Evolutionary conservation across 2,888 invertebrate genomes (phyloP).

Genomic region (Chrysomela aeneicollis): DNA sequence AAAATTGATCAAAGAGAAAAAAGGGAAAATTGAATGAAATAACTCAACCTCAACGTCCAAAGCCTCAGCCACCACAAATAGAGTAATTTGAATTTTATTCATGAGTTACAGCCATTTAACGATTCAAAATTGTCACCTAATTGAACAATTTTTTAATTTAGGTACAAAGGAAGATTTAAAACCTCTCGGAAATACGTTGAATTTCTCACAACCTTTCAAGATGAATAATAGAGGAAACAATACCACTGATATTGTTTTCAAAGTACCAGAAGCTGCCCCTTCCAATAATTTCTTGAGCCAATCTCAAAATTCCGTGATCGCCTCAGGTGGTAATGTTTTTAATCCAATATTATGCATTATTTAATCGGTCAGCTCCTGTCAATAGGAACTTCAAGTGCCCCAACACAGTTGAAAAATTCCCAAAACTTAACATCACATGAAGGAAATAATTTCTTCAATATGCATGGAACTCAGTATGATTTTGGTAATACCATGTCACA

Average conservation of each 20-base stretch:
- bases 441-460: slow-evolving; percentile 16
- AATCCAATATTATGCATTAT: background rate
- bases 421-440: background rate
- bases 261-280: slow-evolving; percentile 7
- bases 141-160: too few species aligned
- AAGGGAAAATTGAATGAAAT: too few species aligned
- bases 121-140: background rate
- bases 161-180: background rate
- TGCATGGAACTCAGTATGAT: slow-evolving; percentile 23
- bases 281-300: background rate
- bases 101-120: too few species aligned
- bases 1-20: too few species aligned
- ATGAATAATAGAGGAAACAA: background rate
- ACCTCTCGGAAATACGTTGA: background rate
- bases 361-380: background rate
- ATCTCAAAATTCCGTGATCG: background rate
- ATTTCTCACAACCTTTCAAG: background rate
- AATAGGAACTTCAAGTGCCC: background rate
- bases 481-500: slow-evolving; percentile 26
- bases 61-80: too few species aligned
- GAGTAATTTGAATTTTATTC: too few species aligned
- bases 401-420: background rate
- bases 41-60: too few species aligned
- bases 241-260: slow-evolving; percentile 7
- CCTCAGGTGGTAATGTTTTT: background rate